Evolutionary conservation across 2,888 invertebrate species (phyloP), one percentile per base, ranked within the genome.

Genomic region (Drosophila sordidapex): DNA sequence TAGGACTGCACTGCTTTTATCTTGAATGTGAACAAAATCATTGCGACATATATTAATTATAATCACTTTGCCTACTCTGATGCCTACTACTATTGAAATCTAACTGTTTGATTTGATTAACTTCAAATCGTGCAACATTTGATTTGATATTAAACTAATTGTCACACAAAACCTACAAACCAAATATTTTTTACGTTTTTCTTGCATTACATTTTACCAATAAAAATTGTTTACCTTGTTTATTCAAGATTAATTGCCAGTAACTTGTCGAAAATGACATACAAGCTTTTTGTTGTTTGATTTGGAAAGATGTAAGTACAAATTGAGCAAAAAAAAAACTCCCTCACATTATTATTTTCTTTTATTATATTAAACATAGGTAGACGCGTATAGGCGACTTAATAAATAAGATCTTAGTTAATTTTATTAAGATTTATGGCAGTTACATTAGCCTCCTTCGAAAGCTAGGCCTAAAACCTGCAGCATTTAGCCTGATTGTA

Each of bases 371-470:
- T 33, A 35, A 65, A 40, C 74, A 64, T 54, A 57, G 27, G 35
- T 70, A 46, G 74, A 68, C 36, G 70, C 46, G 29, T 29, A 29
- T 29, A 29, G 1, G 7, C 7, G 7, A 29, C 29, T 29, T 7
- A 74, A 71, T 76, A 74, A 71, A 74, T 80, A 58, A 68, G 60
- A 66, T 54, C 69, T 72, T 69, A 71, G 70, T 75, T 75, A 68
- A 74, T 74, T 78, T 85, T 75, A 72, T 89, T 85, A 89, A 76
- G 68, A 67, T 66, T 73, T 81, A 87, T 87, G 85, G 78, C 83
- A 78, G 74, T 58, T 63, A 70, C 48, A 66, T 56, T 53, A 51
- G 52, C 60, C 66, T 65, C 57, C 58, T 51, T 46, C 52, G 31
- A 29, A 29, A 75, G 64, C 58, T 62, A 27, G 67, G 54, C 60